Evolutionary conservation across 2,113 vertebrate species (phyloP), one percentile per base, ranked within the genome.

Genomic region (Cyanoderma ruficeps): DNA sequence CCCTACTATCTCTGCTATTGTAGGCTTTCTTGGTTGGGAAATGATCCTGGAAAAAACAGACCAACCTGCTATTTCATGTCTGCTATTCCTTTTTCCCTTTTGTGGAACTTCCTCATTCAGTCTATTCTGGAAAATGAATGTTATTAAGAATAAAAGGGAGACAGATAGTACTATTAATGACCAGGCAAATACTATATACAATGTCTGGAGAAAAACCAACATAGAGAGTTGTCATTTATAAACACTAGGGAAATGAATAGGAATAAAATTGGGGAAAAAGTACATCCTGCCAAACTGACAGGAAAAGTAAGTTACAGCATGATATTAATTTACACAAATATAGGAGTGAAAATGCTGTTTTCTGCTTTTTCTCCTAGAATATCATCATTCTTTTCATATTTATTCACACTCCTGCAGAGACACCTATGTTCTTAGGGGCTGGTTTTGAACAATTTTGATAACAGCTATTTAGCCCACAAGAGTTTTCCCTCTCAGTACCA

Each of bases 231-330:
- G 74, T 35, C 64, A 74, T 71, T 91, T 96, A 91, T 42, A 91
- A 96, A 76, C 69, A 56, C 53, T 20, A 61, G 27, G 42, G 33
- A 85, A 96, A 92, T 74, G 74, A 50, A 72, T 21, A 50, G 35
- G 24, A 91, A 89, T 83, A 84, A 89, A 94, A 94, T 25, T 83
- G 35, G 28, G 67, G 68, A 60, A 89, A 95, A 95, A 89, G 46
- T 93, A 70, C 12, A 88, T 75, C 55, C 59, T 94, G 89, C 59
- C 94, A 89, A 85, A 76, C 22, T 89, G 70, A 69, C 49, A 75
- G 27, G 41, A 78, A 69, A 84, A 94, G 7, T 50, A 83, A 74
- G 16, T 87, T 92, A 75, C 27, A 47, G 31, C 20, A 79, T 1
- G 0, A 18, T 72, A 69, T 83, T 77, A 64, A 61, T 50, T 85